Conservation (phyloP, 2,888 invertebrate genomes). For the Julus scanicus region DNA sequence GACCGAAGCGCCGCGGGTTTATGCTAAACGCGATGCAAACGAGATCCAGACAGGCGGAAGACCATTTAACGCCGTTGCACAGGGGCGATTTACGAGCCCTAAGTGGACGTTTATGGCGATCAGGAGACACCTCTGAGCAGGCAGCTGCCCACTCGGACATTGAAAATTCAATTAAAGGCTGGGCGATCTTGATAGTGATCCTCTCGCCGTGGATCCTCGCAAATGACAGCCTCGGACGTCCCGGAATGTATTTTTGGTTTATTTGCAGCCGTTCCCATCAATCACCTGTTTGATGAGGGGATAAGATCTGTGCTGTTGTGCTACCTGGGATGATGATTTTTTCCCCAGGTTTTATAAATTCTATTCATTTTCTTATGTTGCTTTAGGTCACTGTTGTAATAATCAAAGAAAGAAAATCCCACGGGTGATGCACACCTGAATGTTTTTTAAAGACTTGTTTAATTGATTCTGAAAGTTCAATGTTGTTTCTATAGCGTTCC, state of each 20-base stretch:
- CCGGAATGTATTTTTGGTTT: slow-evolving; percentile 13
- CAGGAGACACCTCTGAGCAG: slow-evolving; percentile 21
- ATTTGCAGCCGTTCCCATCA: background rate
- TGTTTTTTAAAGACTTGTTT: no score
- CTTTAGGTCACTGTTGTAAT: background rate
- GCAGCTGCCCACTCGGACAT: slow-evolving; percentile 28
- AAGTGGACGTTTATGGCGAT: slow-evolving; percentile 22
- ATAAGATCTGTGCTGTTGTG: background rate
- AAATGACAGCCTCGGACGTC: background rate
- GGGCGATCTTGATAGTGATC: slow-evolving; percentile 12
- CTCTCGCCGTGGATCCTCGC: slow-evolving; percentile 11
- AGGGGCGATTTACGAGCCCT: background rate
- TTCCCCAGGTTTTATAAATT: background rate
- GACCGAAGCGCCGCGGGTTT: background rate
- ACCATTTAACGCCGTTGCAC: background rate
- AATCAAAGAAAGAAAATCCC: no score
- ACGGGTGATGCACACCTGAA: no score
- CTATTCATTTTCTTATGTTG: background rate
- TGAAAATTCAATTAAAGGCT: slow-evolving; percentile 17
- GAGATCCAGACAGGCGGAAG: background rate
- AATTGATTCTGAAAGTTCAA: no score
- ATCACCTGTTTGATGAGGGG: background rate
- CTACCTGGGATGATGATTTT: background rate
- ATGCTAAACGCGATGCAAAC: background rate
- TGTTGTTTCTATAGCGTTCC: no score